A percentile compares a stretch with the other conserved stretches of the same genome.
These are phyloP conservation scores for Galemys pyrenaicus DNA, from an alignment of 2,113 vertebrate genomes.

Conservation along the genomic window DNA sequence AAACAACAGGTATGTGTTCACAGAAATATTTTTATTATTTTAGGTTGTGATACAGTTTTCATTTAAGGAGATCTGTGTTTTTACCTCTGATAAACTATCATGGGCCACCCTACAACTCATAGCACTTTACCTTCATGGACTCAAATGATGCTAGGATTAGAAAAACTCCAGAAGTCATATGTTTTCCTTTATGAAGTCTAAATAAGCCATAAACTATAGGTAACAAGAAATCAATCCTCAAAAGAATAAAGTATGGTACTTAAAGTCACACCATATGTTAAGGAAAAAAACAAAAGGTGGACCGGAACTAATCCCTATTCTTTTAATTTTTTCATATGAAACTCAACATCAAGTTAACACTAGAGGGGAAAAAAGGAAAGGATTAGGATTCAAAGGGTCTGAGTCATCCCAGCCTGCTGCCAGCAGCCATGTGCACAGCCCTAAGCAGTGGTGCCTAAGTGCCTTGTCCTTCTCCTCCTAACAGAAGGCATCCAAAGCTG, in stretches of 20 bases:
- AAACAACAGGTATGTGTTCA: background rate
- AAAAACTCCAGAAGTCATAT: background rate
- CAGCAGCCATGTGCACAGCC: too few relatives aligned
- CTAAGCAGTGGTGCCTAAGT: too few relatives aligned
- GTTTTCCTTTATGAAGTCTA: background rate
- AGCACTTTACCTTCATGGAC: background rate
- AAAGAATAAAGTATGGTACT: background rate
- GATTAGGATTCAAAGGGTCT: background rate
- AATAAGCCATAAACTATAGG: too few relatives aligned
- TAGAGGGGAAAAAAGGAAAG: background rate
- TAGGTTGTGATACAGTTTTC: background rate
- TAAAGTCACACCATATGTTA: background rate
- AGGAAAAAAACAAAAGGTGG: background rate
- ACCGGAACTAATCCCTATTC: background rate
- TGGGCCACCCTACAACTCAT: background rate
- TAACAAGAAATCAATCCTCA: background rate
- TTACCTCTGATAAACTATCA: background rate
- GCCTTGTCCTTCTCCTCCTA: background rate
- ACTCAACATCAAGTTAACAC: background rate
- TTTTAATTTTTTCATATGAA: background rate
- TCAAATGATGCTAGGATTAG: background rate
- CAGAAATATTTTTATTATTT: background rate
- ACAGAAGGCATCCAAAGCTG: background rate
- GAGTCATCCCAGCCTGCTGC: rapidly evolving
- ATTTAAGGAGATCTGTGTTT: background rate